Conservation (phyloP, 2,888 invertebrate species). For the Dryomyza anilis region DNA sequence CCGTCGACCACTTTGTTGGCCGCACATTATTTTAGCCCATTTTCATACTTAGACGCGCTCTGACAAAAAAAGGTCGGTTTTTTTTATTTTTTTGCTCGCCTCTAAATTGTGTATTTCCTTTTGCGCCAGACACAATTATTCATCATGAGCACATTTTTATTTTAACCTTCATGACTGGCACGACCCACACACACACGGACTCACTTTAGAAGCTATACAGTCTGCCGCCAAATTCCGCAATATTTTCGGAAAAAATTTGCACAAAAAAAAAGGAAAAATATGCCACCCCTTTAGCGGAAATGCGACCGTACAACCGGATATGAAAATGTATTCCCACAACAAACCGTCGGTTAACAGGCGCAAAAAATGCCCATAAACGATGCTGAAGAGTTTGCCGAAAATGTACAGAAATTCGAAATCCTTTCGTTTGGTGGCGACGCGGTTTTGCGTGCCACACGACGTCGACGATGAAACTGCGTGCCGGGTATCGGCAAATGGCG, state of each 20-base stretch:
- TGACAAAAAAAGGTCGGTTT: neutral
- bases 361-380: neutral
- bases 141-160: conserved; percentile 8
- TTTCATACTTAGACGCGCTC: too few relatives aligned
- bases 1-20: too few relatives aligned
- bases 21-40: too few relatives aligned
- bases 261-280: too few relatives aligned
- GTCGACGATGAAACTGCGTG: neutral
- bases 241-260: too few relatives aligned
- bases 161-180: neutral
- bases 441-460: neutral
- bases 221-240: too few relatives aligned
- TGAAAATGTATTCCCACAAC: conserved; percentile 40
- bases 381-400: conserved; percentile 20
- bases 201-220: too few relatives aligned
- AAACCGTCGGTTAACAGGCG: neutral
- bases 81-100: neutral
- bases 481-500: neutral
- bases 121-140: conserved; percentile 16
- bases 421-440: conserved; percentile 8
- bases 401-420: conserved; percentile 16
- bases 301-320: conserved; percentile 41
- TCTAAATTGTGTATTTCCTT: conserved; percentile 6
- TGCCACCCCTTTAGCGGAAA: conserved; percentile 1
- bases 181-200: neutral